Percentiles rank a stretch among this genome's conserved stretches.
These are phyloP conservation scores for Zootoca vivipara DNA, from an alignment of 2,113 vertebrate genomes.

Conservation along the genomic window DNA sequence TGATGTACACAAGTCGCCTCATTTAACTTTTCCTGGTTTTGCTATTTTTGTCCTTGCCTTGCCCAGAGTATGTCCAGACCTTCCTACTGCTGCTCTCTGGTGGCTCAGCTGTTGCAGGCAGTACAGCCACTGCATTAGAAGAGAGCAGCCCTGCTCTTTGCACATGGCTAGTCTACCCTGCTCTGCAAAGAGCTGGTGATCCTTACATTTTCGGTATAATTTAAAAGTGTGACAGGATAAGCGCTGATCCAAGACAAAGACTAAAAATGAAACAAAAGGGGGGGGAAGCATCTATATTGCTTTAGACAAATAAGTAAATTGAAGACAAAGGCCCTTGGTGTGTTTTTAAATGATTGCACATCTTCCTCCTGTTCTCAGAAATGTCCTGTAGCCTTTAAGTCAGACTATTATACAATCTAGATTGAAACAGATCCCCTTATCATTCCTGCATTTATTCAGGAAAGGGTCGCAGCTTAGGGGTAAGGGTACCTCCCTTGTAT, in stretches of 20 bases:
- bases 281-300: background rate
- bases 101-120: background rate
- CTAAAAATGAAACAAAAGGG: background rate
- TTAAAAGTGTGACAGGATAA: background rate
- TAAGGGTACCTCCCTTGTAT: no score
- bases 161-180: accelerated
- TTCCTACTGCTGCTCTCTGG: conserved; percentile 38
- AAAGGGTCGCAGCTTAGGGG: no score
- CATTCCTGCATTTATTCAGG: background rate
- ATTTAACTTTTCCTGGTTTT: background rate
- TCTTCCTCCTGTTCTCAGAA: background rate
- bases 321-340: background rate
- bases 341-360: background rate
- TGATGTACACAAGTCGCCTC: background rate
- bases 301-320: background rate
- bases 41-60: background rate
- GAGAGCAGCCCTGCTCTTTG: accelerated
- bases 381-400: background rate
- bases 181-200: background rate
- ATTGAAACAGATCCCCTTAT: no score
- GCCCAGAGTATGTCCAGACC: background rate
- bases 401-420: background rate
- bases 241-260: background rate
- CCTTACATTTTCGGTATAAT: background rate
- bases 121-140: accelerated